phyloP scores from a whole-genome alignment of 2,113 vertebrate genomes.

The Accipiter cooperii region DNA sequence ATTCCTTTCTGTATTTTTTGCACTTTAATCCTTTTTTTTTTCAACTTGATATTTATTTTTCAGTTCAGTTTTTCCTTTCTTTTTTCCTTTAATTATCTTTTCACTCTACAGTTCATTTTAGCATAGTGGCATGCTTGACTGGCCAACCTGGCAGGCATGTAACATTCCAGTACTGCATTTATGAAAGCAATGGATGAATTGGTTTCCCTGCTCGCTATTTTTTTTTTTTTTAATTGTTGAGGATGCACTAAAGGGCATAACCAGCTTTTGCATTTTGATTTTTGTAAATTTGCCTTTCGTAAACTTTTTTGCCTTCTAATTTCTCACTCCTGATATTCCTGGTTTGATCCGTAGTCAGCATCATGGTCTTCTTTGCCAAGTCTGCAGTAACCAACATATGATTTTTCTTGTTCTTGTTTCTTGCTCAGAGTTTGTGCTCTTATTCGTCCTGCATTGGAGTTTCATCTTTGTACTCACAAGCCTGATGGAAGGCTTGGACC shows the following conservation, averaged over 20 bases:
- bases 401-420: neutral
- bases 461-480: neutral
- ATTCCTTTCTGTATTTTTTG: neutral
- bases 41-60: neutral
- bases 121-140: neutral
- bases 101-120: neutral
- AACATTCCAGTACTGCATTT: conserved; percentile 4
- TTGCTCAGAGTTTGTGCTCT: neutral
- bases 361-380: neutral
- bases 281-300: neutral
- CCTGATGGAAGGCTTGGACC: neutral
- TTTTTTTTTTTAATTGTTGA: neutral
- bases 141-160: neutral
- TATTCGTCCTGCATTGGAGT: neutral
- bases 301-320: neutral
- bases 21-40: neutral
- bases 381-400: neutral
- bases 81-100: conserved; percentile 7
- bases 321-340: neutral
- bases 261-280: neutral
- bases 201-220: neutral
- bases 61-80: neutral
- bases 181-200: neutral
- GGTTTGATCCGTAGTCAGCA: neutral
- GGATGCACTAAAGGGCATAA: neutral